Conservation (phyloP, 1,140 invertebrate genomes). For the Drosophila orena region DNA sequence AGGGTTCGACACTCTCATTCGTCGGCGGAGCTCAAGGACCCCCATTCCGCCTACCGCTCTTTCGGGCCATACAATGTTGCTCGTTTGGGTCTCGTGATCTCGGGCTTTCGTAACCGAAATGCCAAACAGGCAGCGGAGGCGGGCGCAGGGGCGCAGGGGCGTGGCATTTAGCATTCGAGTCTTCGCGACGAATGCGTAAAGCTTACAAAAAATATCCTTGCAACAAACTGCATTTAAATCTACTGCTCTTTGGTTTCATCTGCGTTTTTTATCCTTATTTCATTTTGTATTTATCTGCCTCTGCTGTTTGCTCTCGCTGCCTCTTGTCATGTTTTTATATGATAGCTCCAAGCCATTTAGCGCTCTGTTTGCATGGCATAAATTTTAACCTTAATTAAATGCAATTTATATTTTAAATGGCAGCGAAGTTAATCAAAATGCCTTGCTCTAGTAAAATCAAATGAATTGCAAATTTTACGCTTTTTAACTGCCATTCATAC, state of each 20-base stretch:
- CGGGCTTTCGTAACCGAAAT: constrained; percentile 64
- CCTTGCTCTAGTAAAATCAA: constrained; percentile 2
- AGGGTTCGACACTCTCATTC: constrained; percentile 72
- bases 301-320: constrained; percentile 32
- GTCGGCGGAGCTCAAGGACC: constrained; percentile 65
- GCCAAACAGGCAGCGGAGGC: constrained; percentile 1
- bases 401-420: constrained; percentile 11
- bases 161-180: constrained; percentile 7
- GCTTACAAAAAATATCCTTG: constrained; percentile 68
- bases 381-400: constrained; percentile 18
- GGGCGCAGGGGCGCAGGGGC: constrained; percentile 12
- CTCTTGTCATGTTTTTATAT: constrained; percentile 19
- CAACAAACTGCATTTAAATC: constrained; percentile 63
- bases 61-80: constrained; percentile 72
- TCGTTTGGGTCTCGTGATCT: constrained; percentile 65
- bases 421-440: constrained; percentile 15
- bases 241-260: constrained; percentile 36
- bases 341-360: constrained; percentile 21
- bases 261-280: not conserved
- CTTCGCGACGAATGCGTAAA: constrained; percentile 61
- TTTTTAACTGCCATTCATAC: too few relatives aligned
- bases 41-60: constrained; percentile 26
- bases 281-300: constrained; percentile 9
- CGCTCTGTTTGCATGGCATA: constrained; percentile 46
- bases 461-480: not conserved